These are phyloP conservation scores for Delichon dasypus DNA, from an alignment of 2,797 vertebrate genomes.

Conservation along the genomic window DNA sequence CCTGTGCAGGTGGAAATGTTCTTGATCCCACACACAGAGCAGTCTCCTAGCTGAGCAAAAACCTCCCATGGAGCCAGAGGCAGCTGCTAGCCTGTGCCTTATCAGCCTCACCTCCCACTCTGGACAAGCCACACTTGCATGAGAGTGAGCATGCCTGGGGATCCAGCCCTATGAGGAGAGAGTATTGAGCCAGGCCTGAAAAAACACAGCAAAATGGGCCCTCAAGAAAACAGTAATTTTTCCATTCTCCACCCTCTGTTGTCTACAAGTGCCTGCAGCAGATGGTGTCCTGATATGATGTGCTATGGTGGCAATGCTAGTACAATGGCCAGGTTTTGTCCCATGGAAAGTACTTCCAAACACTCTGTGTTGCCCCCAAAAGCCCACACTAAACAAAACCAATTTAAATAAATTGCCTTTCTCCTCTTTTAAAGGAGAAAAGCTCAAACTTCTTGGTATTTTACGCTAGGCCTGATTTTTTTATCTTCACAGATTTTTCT, in stretches of 20 bases:
- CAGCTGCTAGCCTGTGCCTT: neutral
- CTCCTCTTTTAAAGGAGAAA: neutral
- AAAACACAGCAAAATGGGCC: neutral
- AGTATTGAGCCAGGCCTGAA: neutral
- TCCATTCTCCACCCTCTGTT: neutral
- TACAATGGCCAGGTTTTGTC: neutral
- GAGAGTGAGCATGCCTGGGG: neutral
- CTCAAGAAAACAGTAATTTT: neutral
- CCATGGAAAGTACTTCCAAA: neutral
- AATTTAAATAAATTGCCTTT: neutral
- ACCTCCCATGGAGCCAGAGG: neutral
- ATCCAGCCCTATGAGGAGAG: neutral
- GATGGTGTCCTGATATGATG: neutral
- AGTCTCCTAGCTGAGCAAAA: neutral
- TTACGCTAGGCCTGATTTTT: neutral
- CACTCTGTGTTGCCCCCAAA: neutral
- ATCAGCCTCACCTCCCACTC: neutral
- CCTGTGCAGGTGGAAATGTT: neutral
- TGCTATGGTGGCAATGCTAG: neutral
- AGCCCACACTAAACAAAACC: neutral
- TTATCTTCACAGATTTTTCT: neutral
- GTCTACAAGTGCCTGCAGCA: neutral
- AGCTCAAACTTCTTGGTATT: neutral
- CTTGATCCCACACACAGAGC: neutral
- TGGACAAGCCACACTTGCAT: neutral